Conservation (phyloP, 2,888 invertebrate genomes). For the Pristionchus japonicus region DNA sequence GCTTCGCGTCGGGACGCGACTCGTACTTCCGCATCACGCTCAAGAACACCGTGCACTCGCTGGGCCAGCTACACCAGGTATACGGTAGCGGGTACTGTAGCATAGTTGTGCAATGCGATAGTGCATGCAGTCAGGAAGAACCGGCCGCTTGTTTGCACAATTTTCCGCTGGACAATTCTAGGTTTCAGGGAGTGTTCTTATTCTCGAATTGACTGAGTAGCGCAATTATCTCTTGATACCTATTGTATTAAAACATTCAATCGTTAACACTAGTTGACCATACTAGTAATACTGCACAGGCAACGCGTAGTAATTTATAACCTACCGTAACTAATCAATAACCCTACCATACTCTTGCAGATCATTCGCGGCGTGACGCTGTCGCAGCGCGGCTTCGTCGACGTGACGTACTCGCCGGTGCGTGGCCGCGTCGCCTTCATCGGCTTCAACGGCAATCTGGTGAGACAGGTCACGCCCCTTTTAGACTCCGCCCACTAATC, state of each 20-base stretch:
- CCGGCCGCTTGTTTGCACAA: too few relatives aligned
- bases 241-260: too few relatives aligned
- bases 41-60: conserved; percentile 17
- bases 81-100: too few relatives aligned
- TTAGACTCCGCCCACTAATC: neutral
- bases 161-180: too few relatives aligned
- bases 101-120: too few relatives aligned
- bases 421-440: conserved; percentile 26
- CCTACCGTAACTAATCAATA: neutral
- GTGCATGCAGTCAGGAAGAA: too few relatives aligned
- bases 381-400: conserved; percentile 9
- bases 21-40: conserved; percentile 26
- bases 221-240: too few relatives aligned
- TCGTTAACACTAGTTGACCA: too few relatives aligned
- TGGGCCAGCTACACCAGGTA: neutral
- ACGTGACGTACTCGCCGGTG: neutral
- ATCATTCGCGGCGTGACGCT: neutral
- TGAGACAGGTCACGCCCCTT: neutral
- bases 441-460: conserved; percentile 39
- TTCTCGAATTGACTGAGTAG: too few relatives aligned
- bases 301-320: too few relatives aligned
- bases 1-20: neutral
- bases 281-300: too few relatives aligned
- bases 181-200: too few relatives aligned
- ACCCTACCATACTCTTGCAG: neutral